These are phyloP conservation scores for Gadopsis marmoratus DNA, from an alignment of 2,797 vertebrate genomes.

Conservation along the genomic window DNA sequence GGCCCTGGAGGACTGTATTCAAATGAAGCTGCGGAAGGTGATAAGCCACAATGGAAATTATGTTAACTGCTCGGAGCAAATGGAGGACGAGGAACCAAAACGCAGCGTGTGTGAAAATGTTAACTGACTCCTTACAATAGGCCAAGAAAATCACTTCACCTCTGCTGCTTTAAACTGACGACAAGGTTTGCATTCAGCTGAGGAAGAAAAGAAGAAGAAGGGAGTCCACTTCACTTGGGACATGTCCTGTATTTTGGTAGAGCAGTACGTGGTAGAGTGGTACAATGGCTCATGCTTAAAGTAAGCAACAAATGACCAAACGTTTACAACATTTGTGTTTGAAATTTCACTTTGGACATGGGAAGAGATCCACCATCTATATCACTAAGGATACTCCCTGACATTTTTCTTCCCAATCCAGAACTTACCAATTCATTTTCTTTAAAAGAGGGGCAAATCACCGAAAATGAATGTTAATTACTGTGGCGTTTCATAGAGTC, in stretches of 20 bases:
- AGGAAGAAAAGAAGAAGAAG: background rate
- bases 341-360: background rate
- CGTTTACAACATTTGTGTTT: too few relatives aligned
- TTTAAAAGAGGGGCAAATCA: background rate
- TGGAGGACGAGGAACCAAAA: background rate
- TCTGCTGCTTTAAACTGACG: background rate
- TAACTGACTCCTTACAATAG: background rate
- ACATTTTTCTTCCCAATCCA: background rate
- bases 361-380: background rate
- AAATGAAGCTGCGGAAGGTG: conserved; percentile 62
- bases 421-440: background rate
- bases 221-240: background rate
- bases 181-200: background rate
- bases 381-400: background rate
- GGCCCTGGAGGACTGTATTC: conserved; percentile 67
- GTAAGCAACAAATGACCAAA: too few relatives aligned
- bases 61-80: conserved; percentile 54
- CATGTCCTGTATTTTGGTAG: background rate
- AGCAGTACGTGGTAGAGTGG: background rate
- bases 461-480: background rate
- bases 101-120: background rate
- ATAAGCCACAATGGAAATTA: conserved; percentile 73
- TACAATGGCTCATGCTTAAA: too few relatives aligned
- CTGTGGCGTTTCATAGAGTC: background rate
- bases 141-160: background rate